Conservation (phyloP, 30 jellyfish, hydroid and myxozoan genomes). For the Rhopilema esculentum region DNA sequence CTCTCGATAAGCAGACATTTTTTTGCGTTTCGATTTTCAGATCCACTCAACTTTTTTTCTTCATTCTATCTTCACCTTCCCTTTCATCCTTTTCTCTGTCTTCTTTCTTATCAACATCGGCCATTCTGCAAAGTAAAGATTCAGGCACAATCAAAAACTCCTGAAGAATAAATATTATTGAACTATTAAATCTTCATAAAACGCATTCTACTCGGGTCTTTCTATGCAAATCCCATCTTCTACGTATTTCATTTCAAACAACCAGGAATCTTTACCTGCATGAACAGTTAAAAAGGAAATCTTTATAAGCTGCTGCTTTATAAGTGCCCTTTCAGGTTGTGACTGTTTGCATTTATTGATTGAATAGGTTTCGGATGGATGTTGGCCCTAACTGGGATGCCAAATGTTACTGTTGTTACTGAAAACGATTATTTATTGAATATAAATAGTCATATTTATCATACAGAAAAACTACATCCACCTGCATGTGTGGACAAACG, state of each 20-base stretch:
- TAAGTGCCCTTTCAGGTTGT: not conserved
- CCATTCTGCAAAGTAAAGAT: conserved; percentile 18
- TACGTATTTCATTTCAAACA: not conserved
- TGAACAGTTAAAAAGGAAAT: conserved; percentile 1
- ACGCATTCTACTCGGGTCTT: conserved; percentile 8
- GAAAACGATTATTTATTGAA: not conserved
- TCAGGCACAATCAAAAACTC: conserved; percentile 12
- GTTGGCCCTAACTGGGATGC: not conserved
- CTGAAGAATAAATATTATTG: not conserved
- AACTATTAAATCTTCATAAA: not conserved
- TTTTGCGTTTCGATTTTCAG: conserved; percentile 31
- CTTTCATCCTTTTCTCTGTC: conserved; percentile 20
- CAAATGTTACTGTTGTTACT: not conserved
- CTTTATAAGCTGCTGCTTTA: not conserved
- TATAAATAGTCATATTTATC: not conserved
- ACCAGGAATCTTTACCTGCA: not conserved
- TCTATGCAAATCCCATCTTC: conserved; percentile 9
- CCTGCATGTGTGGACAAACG: not conserved
- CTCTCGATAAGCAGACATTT: conserved; percentile 27
- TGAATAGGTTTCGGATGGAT: not conserved
- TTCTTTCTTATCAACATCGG: conserved; percentile 21
- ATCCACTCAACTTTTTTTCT: conserved; percentile 34
- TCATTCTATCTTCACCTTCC: conserved; percentile 25
- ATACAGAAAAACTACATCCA: not conserved
- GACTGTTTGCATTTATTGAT: not conserved